Percentiles rank a stretch among this genome's conserved stretches.
phyloP scores from a whole-genome alignment of 1,140 invertebrate genomes.

The Nebria ingens region DNA sequence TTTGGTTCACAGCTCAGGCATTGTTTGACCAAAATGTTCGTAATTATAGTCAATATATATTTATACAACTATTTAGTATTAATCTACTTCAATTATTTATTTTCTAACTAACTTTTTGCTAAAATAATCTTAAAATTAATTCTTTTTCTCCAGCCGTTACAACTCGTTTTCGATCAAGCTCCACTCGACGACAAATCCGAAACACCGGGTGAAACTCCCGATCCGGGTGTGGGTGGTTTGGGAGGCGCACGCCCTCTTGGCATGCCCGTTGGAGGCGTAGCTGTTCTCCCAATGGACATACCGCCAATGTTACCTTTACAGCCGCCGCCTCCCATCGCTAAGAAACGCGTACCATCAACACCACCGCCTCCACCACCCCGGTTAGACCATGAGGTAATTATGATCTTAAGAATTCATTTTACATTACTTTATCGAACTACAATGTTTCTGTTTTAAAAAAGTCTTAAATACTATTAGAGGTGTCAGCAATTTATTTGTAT shows the following conservation, averaged over 20 bases:
- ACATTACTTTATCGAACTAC: conserved; percentile 2
- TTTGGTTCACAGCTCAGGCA: too few species aligned
- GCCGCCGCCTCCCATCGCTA: conserved; percentile 33
- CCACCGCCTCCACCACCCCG: conserved; percentile 48
- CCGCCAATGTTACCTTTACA: conserved; percentile 38
- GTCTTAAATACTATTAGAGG: too few species aligned
- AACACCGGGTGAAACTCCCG: conserved; percentile 61
- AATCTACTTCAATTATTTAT: too few species aligned
- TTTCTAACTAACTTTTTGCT: conserved; percentile 7
- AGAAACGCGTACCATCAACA: conserved; percentile 33
- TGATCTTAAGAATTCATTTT: conserved; percentile 11
- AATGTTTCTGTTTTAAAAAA: too few species aligned
- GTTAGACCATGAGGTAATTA: conserved; percentile 48
- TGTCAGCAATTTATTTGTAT: too few species aligned
- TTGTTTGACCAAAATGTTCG: too few species aligned
- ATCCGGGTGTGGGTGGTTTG: conserved; percentile 58
- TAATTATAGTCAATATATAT: too few species aligned
- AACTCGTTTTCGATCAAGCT: conserved; percentile 40
- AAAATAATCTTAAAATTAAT: background rate
- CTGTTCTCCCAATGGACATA: conserved; percentile 41
- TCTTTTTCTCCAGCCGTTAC: conserved; percentile 35
- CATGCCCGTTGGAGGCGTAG: conserved; percentile 41
- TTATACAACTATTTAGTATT: too few species aligned
- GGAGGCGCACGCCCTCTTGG: conserved; percentile 64
- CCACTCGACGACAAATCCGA: conserved; percentile 50